Percentiles rank a stretch among this genome's conserved stretches.
phyloP scores from a whole-genome alignment of 2,888 invertebrate species.

The Catocala sponsa region DNA sequence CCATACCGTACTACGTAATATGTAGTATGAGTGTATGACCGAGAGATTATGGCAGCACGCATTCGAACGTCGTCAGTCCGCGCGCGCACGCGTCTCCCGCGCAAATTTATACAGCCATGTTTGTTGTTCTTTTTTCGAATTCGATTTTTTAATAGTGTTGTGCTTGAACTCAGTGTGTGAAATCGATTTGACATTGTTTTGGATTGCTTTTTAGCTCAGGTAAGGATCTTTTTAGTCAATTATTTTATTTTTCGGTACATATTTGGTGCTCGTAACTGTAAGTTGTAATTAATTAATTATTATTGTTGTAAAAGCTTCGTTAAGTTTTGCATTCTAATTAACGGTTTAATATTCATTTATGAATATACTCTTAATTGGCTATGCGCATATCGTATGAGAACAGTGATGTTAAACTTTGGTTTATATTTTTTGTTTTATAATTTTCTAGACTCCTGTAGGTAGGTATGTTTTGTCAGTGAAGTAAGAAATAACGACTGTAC shows the following conservation, averaged over 20 bases:
- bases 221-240: constrained; percentile 27
- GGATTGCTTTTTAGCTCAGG: constrained; percentile 40
- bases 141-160: constrained; percentile 51
- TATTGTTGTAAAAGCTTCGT: constrained; percentile 12
- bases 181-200: constrained; percentile 38
- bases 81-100: constrained; percentile 61
- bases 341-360: constrained; percentile 6
- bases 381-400: neutral
- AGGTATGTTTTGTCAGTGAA: too few relatives aligned
- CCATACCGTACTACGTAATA: constrained; percentile 75
- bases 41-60: constrained; percentile 51
- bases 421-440: neutral
- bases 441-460: too few relatives aligned
- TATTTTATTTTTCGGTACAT: constrained; percentile 8
- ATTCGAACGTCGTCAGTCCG: constrained; percentile 59
- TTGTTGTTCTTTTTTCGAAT: constrained; percentile 62
- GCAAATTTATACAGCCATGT: constrained; percentile 53
- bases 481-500: too few relatives aligned
- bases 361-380: constrained; percentile 2
- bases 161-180: constrained; percentile 31
- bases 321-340: constrained; percentile 21
- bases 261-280: constrained; percentile 12
- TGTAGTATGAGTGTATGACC: constrained; percentile 52
- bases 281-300: constrained; percentile 12
- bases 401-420: neutral